Evolutionary conservation across 2,797 vertebrate genomes (phyloP).

Genomic region (Oreonectes daqikongensis): DNA sequence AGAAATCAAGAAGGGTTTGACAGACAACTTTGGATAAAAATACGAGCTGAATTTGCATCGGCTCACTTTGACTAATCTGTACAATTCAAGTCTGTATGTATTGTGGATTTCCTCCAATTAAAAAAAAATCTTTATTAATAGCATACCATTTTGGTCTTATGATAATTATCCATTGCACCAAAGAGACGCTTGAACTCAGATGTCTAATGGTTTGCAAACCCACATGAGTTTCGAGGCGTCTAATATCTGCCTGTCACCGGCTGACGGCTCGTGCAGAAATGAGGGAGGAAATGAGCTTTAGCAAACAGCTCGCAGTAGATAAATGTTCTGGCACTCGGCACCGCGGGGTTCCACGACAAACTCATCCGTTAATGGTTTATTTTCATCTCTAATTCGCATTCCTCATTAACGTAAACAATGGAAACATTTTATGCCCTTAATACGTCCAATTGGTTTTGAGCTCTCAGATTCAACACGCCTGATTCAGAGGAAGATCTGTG

Average conservation of each 20-base stretch:
- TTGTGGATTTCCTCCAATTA: neutral
- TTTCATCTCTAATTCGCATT: constrained; percentile 44
- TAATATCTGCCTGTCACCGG: constrained; percentile 24
- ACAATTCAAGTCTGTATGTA: no score
- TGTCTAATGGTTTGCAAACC: constrained; percentile 1
- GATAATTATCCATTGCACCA: neutral
- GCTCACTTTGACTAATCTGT: neutral
- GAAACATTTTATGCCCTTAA: constrained; percentile 31
- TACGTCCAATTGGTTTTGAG: constrained; percentile 20
- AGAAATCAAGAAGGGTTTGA: neutral
- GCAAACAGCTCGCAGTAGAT: constrained; percentile 52
- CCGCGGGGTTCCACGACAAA: constrained; percentile 41
- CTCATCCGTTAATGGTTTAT: constrained; percentile 42
- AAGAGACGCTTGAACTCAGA: constrained; percentile 7
- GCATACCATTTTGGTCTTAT: neutral
- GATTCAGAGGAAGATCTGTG: neutral
- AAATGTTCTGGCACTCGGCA: constrained; percentile 48
- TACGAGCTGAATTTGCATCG: neutral
- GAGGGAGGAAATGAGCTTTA: constrained; percentile 57
- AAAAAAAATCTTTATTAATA: neutral
- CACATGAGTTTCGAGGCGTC: constrained; percentile 14
- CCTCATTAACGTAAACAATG: constrained; percentile 30
- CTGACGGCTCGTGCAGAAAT: constrained; percentile 43
- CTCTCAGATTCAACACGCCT: neutral
- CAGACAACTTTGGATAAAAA: neutral